Base-by-base conservation (phyloP, 2,113 vertebrate species). In the Chrysemys picta region DNA sequence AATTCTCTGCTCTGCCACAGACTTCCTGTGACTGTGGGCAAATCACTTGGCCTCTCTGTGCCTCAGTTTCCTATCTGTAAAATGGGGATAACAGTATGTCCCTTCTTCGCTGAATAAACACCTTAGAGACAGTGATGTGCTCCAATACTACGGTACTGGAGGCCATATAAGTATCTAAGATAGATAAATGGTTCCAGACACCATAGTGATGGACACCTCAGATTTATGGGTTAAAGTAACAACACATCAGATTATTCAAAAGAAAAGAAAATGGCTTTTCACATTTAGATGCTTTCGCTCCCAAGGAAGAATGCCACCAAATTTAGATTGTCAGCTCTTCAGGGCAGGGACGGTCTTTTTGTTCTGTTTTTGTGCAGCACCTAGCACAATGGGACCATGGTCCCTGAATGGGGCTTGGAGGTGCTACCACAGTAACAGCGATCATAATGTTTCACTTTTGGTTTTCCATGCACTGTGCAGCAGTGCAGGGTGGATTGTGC, bases 361-460 rank as follows among this genome's bases (percentile, higher is more conserved):
- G 49, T 10, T 78, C 89, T 14, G 3, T 0, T 0, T 69, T 52
- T n/a, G 29, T 69, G 35, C 0, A 0, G 78, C 85, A n/a, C 47
- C 5, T 7, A 0, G 76, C 1, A 0, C 82, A 3, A 8, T 0
- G 0, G 35, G 69, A 76, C 69, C 49, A 27, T 0, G 1, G 3
- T 85, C 50, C 91, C 88, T 80, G 29, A 24, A 0, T 0, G 1
- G 6, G 0, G 82, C 91, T 75, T 21, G 0, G 0, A 0, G 0
- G 79, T 65, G 31, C 0, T 2, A 84, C 81, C 10, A 16, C 89
- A 52, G 85, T 19, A 16, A 91, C 82, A 96, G 72, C 21, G 62
- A 1, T 0, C 52, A 21, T n/a, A 47, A 35, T 21, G 89, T 81
- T 87, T 42, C 6, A 0, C 4, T 84, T 38, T 1, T 81, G 84